A percentile compares a stretch with the other conserved stretches of the same genome.
Conservation (phyloP, 2,888 invertebrate genomes). For the Tiliacea aurago region DNA sequence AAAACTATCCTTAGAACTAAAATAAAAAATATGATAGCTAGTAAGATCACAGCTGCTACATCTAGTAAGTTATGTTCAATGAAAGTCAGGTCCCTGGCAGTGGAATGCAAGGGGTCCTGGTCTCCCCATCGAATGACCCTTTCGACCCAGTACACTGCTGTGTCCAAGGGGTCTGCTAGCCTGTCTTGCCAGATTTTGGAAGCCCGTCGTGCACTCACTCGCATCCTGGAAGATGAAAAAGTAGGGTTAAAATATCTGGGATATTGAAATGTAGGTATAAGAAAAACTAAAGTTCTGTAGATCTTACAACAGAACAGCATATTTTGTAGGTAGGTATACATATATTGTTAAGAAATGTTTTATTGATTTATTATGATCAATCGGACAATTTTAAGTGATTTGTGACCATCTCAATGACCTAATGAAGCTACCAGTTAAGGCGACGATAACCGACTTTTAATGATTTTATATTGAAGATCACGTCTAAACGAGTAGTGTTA, state of each 20-base stretch:
- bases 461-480: no score
- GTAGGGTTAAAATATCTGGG: neutral
- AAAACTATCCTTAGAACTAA: constrained; percentile 72
- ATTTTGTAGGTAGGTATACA: neutral
- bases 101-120: constrained; percentile 76
- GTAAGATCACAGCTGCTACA: constrained; percentile 75
- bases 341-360: neutral
- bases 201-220: constrained; percentile 81
- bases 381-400: neutral
- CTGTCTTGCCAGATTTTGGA: constrained; percentile 90
- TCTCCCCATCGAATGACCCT: constrained; percentile 87
- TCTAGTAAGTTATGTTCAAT: constrained; percentile 80
- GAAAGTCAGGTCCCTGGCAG: constrained; percentile 78
- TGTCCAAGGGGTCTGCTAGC: constrained; percentile 87
- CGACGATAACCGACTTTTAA: constrained; percentile 5
- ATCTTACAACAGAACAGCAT: neutral
- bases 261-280: neutral
- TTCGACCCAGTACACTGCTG: constrained; percentile 91
- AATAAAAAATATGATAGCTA: constrained; percentile 70
- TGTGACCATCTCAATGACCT: neutral
- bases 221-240: constrained; percentile 78
- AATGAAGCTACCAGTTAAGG: neutral
- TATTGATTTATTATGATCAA: neutral
- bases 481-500: no score
- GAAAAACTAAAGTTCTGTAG: neutral